phyloP scores from a whole-genome alignment of 2,888 invertebrate genomes.

The Perizoma affinitatum region DNA sequence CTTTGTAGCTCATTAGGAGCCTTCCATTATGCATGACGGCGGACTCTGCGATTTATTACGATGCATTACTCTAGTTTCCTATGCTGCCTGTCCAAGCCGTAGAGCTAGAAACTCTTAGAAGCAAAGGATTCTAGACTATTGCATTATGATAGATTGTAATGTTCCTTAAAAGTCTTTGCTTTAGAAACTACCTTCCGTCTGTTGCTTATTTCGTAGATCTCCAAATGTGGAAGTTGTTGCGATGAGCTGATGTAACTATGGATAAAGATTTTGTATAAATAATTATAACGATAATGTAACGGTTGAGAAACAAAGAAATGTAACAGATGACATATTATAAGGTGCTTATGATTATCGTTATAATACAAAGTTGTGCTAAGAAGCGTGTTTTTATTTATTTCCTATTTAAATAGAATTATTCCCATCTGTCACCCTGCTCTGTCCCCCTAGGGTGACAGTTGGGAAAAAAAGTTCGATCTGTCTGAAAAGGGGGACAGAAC shows the following conservation, averaged over 20 bases:
- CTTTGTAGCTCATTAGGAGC: slow-evolving; percentile 5
- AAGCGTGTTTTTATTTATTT: slow-evolving; percentile 48
- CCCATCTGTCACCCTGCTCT: no score
- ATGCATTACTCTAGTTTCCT: slow-evolving; percentile 7
- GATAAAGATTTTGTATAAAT: slow-evolving; percentile 79
- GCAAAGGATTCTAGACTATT: slow-evolving; percentile 13
- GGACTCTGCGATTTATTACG: slow-evolving; percentile 7
- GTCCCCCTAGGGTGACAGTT: no score
- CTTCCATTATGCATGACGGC: slow-evolving; percentile 8
- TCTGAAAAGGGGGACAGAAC: no score
- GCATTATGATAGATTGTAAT: slow-evolving; percentile 7
- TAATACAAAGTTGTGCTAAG: slow-evolving; percentile 84
- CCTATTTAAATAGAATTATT: not conserved
- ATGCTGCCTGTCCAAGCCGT: slow-evolving; percentile 1
- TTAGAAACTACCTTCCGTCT: not conserved
- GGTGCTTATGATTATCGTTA: slow-evolving; percentile 84
- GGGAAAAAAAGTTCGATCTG: no score
- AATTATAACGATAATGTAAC: slow-evolving; percentile 80
- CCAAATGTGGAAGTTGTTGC: slow-evolving; percentile 45
- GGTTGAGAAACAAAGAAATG: slow-evolving; percentile 78
- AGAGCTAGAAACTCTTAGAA: slow-evolving; percentile 1
- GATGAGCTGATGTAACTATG: slow-evolving; percentile 56
- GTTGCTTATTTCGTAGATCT: slow-evolving; percentile 17
- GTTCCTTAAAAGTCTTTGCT: not conserved
- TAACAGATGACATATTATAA: slow-evolving; percentile 82